Percentiles rank a stretch among this genome's conserved stretches.
Conservation (phyloP, 1,140 invertebrate species). For the Zaprionus inermis region DNA sequence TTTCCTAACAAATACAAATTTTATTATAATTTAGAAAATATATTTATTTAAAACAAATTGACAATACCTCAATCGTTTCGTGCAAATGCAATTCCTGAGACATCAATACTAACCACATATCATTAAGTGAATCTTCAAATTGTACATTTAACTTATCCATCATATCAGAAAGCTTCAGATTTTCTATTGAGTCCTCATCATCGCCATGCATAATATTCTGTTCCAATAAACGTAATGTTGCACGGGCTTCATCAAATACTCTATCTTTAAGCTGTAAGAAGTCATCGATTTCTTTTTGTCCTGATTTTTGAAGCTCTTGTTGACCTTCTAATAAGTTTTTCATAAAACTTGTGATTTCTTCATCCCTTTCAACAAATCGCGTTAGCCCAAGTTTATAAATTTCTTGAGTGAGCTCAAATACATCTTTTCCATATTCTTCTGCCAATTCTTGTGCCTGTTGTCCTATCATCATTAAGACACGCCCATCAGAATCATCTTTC, state of each 20-base stretch:
- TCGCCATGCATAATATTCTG: conserved; percentile 46
- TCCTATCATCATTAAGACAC: conserved; percentile 87
- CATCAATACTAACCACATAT: conserved; percentile 91
- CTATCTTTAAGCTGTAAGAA: conserved; percentile 58
- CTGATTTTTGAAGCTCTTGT: conserved; percentile 48
- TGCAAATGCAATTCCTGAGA: conserved; percentile 90
- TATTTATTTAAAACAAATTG: background rate
- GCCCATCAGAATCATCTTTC: conserved; percentile 89
- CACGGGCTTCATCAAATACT: conserved; percentile 52
- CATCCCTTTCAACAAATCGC: conserved; percentile 86
- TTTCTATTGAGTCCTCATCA: conserved; percentile 57
- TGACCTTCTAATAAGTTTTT: conserved; percentile 88
- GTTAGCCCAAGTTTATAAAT: conserved; percentile 89
- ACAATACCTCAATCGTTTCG: conserved; percentile 89
- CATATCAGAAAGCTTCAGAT: conserved; percentile 80
- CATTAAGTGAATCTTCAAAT: conserved; percentile 86
- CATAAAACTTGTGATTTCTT: conserved; percentile 89
- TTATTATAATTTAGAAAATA: too few relatives aligned
- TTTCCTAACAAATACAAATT: conserved; percentile 38
- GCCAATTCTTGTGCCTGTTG: conserved; percentile 86
- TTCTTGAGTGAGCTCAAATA: conserved; percentile 87
- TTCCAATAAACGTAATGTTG: conserved; percentile 69
- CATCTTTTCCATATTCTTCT: conserved; percentile 85
- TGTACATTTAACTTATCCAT: conserved; percentile 73
- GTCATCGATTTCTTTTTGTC: conserved; percentile 61